Evolutionary conservation across 2,888 invertebrate species (phyloP), one percentile per base, ranked within the genome.

Genomic region (Serripes groenlandicus): DNA sequence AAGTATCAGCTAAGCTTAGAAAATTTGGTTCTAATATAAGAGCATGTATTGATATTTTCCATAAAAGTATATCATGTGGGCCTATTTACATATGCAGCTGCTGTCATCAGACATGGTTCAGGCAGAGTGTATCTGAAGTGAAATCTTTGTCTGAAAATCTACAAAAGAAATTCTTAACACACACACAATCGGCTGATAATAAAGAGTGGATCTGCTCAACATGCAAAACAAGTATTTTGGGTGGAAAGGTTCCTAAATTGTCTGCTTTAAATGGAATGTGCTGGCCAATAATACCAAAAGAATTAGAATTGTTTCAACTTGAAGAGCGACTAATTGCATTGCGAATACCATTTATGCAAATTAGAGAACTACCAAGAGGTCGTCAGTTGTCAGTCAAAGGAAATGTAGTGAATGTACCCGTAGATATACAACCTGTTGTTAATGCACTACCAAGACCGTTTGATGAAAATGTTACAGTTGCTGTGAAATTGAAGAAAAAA

Each of bases 341-440:
- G 56, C 49, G 70, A 71, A 80, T 82, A 78, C 60, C 68, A 70
- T 9, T 84, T 80, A 60, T 60, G 60, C 60, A 60, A 60, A 64
- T 71, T 78, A 35, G 78, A 74, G 35, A 66, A 23, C 32, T 37
- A 58, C 68, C 68, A 37, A 68, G 80, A 75, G 84, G 83, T 58
- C 62, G 78, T 5, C 88, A 88, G 69, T 74, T 74, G 9, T 81
- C 81, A 52, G 62, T 84, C 7, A 76, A 76, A 73, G 86, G 88
- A 71, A 86, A 86, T 52, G 64, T 74, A 37, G 58, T 88, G 4
- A 85, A 86, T 85, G 83, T 85, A 11, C 88, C 88, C 28, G 75
- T 78, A 62, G 85, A 88, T 75, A 71, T 86, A 5, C 82, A 82
- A 52, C 80, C 82, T 56, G 83, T 60, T 37, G 64, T 74, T 26